phyloP scores from a whole-genome alignment of 1,140 invertebrate genomes.

The Zaprionus capensis region DNA sequence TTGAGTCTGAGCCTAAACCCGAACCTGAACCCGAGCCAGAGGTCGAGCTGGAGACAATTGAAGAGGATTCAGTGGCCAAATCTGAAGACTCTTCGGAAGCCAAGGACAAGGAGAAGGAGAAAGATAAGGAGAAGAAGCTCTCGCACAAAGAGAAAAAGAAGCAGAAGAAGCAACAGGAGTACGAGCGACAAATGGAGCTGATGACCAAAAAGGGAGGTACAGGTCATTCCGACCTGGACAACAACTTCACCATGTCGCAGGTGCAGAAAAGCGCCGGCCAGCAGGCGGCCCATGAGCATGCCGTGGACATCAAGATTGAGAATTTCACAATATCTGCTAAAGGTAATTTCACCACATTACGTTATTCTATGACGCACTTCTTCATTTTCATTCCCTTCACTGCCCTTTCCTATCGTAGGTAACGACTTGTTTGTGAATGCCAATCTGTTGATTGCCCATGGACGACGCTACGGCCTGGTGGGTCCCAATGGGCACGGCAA shows the following conservation, averaged over 20 bases:
- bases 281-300: slow-evolving; percentile 94
- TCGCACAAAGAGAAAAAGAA: slow-evolving; percentile 98
- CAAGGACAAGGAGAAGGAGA: slow-evolving; percentile 81
- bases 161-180: slow-evolving; percentile 95
- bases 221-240: slow-evolving; percentile 94
- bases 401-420: slow-evolving; percentile 85
- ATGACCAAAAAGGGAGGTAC: slow-evolving; percentile 94
- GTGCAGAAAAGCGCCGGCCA: slow-evolving; percentile 94
- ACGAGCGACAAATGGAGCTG: slow-evolving; percentile 95
- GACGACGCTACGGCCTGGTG: slow-evolving; percentile 97
- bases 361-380: not conserved
- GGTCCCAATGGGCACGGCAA: slow-evolving; percentile 99
- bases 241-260: slow-evolving; percentile 98
- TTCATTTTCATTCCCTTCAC: not conserved
- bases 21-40: slow-evolving; percentile 34
- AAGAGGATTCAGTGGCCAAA: slow-evolving; percentile 16
- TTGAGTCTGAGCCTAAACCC: slow-evolving; percentile 1
- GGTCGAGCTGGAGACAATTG: slow-evolving; percentile 25
- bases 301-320: slow-evolving; percentile 99
- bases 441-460: slow-evolving; percentile 95
- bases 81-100: slow-evolving; percentile 48
- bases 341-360: slow-evolving; percentile 81
- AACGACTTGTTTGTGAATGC: slow-evolving; percentile 99
- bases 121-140: slow-evolving; percentile 88
- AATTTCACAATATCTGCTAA: slow-evolving; percentile 99